A percentile compares a stretch with the other conserved stretches of the same genome.
Evolutionary conservation across 2,888 invertebrate species (phyloP).

Genomic region (Agonopterix heracliana): DNA sequence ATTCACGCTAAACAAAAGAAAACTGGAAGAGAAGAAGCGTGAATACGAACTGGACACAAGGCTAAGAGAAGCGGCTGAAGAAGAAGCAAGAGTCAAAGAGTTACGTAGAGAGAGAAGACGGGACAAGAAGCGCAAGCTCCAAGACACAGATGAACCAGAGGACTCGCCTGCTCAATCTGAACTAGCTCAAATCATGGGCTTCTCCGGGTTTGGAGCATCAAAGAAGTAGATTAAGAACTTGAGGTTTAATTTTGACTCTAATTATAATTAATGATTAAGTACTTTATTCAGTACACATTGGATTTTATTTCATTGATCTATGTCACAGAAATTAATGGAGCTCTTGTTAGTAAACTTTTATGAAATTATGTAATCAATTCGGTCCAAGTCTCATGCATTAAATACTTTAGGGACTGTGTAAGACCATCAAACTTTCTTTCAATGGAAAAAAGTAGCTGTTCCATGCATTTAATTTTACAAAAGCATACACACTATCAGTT

Average conservation of each 20-base stretch:
- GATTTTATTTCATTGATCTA: too few relatives aligned
- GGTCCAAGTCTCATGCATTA: too few relatives aligned
- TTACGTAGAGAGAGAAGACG: constrained; percentile 91
- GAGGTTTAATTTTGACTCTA: background rate
- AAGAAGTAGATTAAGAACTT: constrained; percentile 78
- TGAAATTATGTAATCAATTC: too few relatives aligned
- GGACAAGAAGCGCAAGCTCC: constrained; percentile 90
- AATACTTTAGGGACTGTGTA: too few relatives aligned
- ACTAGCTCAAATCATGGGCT: constrained; percentile 95
- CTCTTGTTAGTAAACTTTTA: too few relatives aligned
- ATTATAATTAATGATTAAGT: background rate
- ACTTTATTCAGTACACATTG: too few relatives aligned
- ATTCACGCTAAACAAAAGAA: constrained; percentile 94
- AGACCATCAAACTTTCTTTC: too few relatives aligned
- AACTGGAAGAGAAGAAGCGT: constrained; percentile 95
- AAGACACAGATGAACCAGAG: constrained; percentile 73
- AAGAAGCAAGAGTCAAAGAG: constrained; percentile 95
- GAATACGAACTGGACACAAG: constrained; percentile 96
- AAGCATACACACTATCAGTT: too few relatives aligned
- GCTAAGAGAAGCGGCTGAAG: constrained; percentile 94
- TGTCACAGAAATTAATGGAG: too few relatives aligned
- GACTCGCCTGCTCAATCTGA: constrained; percentile 78
- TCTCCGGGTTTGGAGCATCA: constrained; percentile 92
- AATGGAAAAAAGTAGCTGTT: too few relatives aligned
- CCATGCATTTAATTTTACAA: too few relatives aligned